Conservation (phyloP, 2,888 invertebrate genomes). For the Megamerina dolium region DNA sequence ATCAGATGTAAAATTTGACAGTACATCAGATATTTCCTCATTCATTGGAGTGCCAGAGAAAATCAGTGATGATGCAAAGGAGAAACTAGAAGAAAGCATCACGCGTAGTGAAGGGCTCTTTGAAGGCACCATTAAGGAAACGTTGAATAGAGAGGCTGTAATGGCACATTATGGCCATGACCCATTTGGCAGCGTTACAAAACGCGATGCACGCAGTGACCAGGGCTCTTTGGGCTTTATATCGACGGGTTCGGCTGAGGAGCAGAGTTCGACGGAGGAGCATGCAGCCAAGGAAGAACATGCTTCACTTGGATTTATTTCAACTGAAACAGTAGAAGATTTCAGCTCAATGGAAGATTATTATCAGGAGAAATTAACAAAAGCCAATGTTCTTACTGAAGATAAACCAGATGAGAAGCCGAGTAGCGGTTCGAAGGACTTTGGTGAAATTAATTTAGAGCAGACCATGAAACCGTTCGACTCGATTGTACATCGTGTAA, state of each 20-base stretch:
- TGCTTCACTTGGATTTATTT: slow-evolving; percentile 38
- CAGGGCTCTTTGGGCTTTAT: slow-evolving; percentile 37
- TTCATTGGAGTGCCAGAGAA: slow-evolving; percentile 39
- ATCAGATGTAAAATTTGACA: not conserved
- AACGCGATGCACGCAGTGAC: slow-evolving; percentile 27
- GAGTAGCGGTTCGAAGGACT: slow-evolving; percentile 30
- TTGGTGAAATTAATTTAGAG: slow-evolving; percentile 33
- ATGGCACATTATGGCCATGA: slow-evolving; percentile 32
- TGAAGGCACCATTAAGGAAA: slow-evolving; percentile 28
- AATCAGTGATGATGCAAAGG: slow-evolving; percentile 6
- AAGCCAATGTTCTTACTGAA: slow-evolving; percentile 28
- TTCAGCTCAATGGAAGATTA: slow-evolving; percentile 45
- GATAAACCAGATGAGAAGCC: slow-evolving; percentile 21
- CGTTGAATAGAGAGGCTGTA: slow-evolving; percentile 32
- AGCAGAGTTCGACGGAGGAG: slow-evolving; percentile 36
- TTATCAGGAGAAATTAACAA: slow-evolving; percentile 35
- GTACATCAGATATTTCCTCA: slow-evolving; percentile 33
- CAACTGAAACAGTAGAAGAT: slow-evolving; percentile 42
- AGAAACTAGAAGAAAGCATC: not conserved
- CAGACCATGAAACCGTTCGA: slow-evolving; percentile 34
- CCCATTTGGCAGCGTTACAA: slow-evolving; percentile 21
- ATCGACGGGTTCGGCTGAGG: slow-evolving; percentile 38
- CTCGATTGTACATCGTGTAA: slow-evolving; percentile 36
- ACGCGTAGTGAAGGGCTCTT: slow-evolving; percentile 22
- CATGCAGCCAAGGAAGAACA: slow-evolving; percentile 35